These are phyloP conservation scores for Sternarchorhynchus goeldii DNA, from an alignment of 2,797 vertebrate genomes.

Conservation along the genomic window DNA sequence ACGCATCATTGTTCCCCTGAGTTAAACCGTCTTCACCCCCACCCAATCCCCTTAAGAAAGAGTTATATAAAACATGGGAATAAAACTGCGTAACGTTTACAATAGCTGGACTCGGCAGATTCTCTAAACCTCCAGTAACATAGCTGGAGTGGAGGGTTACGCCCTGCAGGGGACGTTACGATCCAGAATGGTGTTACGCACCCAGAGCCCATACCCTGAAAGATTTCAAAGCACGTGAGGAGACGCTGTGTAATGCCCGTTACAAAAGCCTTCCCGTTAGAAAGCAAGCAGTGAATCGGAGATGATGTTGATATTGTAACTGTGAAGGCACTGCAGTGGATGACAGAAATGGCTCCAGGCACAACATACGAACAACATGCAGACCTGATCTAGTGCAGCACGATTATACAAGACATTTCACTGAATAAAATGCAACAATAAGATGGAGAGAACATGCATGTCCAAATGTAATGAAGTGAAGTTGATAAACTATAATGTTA, in stretches of 20 bases:
- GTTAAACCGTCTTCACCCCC: conserved; percentile 13
- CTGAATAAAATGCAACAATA: background rate
- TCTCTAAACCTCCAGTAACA: conserved; percentile 11
- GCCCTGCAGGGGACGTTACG: conserved; percentile 18
- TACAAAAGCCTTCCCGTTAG: background rate
- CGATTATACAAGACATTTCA: background rate
- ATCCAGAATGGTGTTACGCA: conserved; percentile 47
- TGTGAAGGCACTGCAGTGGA: conserved; percentile 76
- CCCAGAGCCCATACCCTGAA: conserved; percentile 11
- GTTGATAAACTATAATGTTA: background rate
- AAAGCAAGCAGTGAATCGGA: conserved; percentile 49
- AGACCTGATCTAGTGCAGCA: conserved; percentile 21
- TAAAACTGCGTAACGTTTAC: conserved; percentile 36
- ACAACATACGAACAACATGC: background rate
- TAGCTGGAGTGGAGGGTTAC: conserved; percentile 14
- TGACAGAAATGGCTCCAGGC: conserved; percentile 42
- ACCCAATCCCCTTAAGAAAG: conserved; percentile 7
- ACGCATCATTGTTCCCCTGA: conserved; percentile 50
- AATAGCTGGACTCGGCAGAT: conserved; percentile 27
- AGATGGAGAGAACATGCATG: background rate
- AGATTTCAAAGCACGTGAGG: background rate
- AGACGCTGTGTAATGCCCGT: no score
- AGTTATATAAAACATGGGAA: conserved; percentile 30
- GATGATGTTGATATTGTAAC: conserved; percentile 56
- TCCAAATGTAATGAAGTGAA: conserved; percentile 12